Evolutionary conservation across 1,140 invertebrate genomes (phyloP), one percentile per base, ranked within the genome.

Genomic region (Bombus haemorrhoidalis): DNA sequence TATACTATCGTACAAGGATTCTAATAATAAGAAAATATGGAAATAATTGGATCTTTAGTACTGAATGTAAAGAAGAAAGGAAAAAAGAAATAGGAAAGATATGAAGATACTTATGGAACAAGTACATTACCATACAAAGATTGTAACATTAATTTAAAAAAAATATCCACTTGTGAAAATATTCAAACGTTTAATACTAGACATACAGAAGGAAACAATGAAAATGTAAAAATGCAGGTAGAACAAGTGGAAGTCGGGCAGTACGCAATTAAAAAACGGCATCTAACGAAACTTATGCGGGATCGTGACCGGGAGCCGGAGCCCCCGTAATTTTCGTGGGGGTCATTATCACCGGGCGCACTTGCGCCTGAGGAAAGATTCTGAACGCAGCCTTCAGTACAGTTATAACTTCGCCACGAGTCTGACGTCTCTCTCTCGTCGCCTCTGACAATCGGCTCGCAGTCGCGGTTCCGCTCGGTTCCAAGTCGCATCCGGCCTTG

Each of bases 351-450:
- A 91, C 91, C 84, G 89, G 83, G 90, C 87, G 88, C 91, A 91
- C 83, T 91, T 66, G 89, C 59, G 90, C 83, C 47, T 39, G 81
- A 79, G 80, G 86, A 85, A 83, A 83, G 86, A 89, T 89, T 87
- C 88, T 77, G 78, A 81, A 66, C 86, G 80, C 81, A 81, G 83
- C 62, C 84, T 88, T 92, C 91, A 93, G 92, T 93, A 93, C 92
- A 92, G 92, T 93, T 93, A 93, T 91, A 90, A 91, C 92, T 89
- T 85, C 90, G 90, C 87, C 79, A 77, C 86, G 87, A 87, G 92
- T 57, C 83, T 84, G 83, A 88, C 85, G 86, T 86, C 34, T 90
- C 80, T 83, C 78, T 90, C 73, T 82, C 81, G 66, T 28, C 57
- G 73, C 72, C 75, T n/a, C 25, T 57, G 39, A 75, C 68, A 59